A percentile compares a stretch with the other conserved stretches of the same genome.
Conservation (phyloP, 2,113 vertebrate species). For the Pteronura brasiliensis region DNA sequence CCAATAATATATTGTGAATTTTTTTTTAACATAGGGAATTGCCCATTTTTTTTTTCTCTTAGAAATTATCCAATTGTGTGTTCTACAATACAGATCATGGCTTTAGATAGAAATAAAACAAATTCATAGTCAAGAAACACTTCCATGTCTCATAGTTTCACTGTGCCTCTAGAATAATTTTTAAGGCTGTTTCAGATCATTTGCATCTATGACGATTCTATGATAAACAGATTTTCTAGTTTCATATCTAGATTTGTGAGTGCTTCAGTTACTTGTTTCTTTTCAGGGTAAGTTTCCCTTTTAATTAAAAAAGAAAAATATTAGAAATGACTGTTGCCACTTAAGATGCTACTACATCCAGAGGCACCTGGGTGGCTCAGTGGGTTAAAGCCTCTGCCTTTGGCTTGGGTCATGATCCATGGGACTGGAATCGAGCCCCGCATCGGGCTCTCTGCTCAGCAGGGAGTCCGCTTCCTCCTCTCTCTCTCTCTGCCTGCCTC, state of each 20-base stretch:
- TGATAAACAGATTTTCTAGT: conserved; percentile 2
- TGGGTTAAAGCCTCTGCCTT: too few relatives aligned
- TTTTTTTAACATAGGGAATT: background rate
- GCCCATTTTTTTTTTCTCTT: background rate
- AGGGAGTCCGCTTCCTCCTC: too few relatives aligned
- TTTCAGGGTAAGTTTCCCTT: background rate
- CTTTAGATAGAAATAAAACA: conserved; percentile 18
- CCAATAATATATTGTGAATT: background rate
- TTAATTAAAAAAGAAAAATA: background rate
- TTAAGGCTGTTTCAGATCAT: background rate
- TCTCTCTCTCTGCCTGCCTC: too few relatives aligned
- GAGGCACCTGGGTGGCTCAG: too few relatives aligned
- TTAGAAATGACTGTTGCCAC: background rate
- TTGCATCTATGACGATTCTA: background rate
- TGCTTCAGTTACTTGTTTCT: background rate
- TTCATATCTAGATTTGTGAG: background rate
- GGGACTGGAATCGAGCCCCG: too few relatives aligned
- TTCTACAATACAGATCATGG: background rate
- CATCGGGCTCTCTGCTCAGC: too few relatives aligned
- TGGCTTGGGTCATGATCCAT: too few relatives aligned
- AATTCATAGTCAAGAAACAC: background rate
- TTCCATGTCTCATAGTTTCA: background rate
- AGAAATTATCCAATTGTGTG: background rate
- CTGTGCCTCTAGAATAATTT: background rate
- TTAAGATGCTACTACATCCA: background rate